Conservation (phyloP, 2,797 vertebrate genomes). For the Kryptolebias ocellatus region DNA sequence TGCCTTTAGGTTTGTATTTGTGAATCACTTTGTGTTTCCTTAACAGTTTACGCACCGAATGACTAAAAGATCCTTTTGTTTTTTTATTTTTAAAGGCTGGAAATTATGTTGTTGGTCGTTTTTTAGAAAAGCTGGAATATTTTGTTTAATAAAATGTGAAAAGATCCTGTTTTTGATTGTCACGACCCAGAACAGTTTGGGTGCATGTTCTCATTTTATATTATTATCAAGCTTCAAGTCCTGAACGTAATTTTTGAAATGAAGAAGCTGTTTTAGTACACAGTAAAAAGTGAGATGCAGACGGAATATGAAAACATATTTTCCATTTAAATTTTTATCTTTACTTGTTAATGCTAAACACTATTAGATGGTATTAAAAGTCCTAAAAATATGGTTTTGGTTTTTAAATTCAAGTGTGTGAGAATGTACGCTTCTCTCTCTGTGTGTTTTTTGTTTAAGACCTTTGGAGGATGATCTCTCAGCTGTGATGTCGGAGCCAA, state of each 20-base stretch:
- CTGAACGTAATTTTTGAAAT: not conserved
- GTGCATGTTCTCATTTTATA: too few relatives aligned
- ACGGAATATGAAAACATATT: too few relatives aligned
- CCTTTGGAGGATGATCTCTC: conserved; percentile 64
- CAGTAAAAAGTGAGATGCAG: too few relatives aligned
- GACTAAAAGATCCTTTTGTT: not conserved
- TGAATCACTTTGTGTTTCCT: too few relatives aligned
- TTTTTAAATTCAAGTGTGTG: not conserved
- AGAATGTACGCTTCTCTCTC: not conserved
- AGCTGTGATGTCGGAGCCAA: conserved; percentile 51
- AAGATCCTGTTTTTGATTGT: too few relatives aligned
- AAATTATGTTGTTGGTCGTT: not conserved
- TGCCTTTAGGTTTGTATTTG: too few relatives aligned
- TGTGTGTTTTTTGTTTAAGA: conserved; percentile 45
- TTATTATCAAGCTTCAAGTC: not conserved
- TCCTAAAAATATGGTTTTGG: not conserved
- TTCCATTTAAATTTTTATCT: too few relatives aligned
- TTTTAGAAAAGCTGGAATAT: not conserved
- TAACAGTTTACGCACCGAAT: not conserved
- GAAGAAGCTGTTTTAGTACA: not conserved
- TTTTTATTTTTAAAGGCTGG: not conserved
- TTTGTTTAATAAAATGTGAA: too few relatives aligned
- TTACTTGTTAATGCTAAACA: too few relatives aligned
- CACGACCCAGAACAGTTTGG: too few relatives aligned
- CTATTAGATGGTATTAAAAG: not conserved